phyloP scores from a whole-genome alignment of 1,140 invertebrate species.

The Ceratina australensis region DNA sequence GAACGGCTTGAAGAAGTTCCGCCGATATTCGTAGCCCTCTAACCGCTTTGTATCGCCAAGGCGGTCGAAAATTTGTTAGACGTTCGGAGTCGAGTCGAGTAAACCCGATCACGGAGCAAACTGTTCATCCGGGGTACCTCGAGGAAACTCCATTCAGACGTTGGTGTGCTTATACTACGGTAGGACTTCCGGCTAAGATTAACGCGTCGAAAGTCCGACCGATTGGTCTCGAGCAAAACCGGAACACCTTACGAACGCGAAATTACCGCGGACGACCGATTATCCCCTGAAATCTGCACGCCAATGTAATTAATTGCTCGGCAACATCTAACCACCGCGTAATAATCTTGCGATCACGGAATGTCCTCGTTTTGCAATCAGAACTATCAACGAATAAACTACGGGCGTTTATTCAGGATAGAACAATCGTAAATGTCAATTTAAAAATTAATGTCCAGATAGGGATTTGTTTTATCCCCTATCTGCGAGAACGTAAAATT shows the following conservation, averaged over 20 bases:
- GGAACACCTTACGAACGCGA: not conserved
- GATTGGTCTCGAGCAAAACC: constrained; percentile 8
- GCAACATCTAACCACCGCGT: not conserved
- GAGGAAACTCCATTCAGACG: constrained; percentile 19
- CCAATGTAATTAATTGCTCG: not conserved
- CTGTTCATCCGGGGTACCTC: constrained; percentile 12
- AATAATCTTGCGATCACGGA: not conserved
- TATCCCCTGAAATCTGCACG: constrained; percentile 4
- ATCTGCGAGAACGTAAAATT: too few relatives aligned
- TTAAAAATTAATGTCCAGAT: too few relatives aligned
- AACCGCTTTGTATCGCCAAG: too few relatives aligned
- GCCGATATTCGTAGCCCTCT: not conserved
- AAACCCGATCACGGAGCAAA: not conserved
- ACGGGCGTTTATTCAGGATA: too few relatives aligned
- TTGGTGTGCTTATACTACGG: constrained; percentile 6
- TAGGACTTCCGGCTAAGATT: constrained; percentile 1
- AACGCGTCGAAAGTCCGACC: constrained; percentile 11
- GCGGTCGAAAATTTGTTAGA: not conserved
- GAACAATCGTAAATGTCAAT: too few relatives aligned
- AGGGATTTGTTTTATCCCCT: too few relatives aligned
- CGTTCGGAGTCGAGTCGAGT: not conserved
- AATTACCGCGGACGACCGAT: not conserved
- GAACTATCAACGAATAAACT: not conserved
- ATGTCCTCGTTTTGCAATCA: not conserved
- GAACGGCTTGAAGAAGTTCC: not conserved